Base-by-base conservation (phyloP, 2,113 vertebrate species). In the Pogonocichla stellata region DNA sequence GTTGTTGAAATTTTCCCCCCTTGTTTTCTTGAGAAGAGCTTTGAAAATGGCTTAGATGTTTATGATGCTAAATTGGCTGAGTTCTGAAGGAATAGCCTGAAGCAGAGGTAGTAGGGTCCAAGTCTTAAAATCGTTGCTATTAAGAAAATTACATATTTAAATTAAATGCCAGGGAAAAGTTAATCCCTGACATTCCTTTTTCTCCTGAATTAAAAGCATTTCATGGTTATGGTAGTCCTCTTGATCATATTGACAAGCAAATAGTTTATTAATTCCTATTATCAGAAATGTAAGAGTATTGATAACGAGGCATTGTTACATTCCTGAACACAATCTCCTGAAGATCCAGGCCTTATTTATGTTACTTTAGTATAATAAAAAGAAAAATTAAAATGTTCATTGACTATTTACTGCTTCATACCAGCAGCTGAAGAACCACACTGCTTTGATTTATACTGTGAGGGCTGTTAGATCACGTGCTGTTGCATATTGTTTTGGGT, bases 401-500 rank as follows among this genome's bases (percentile, higher is more conserved):
- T 80, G 7, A 3, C 3, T 12, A 10, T 25, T 12, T 36, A 2
- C 34, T 67, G 28, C 17, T 71, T 79, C 3, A 13, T 40, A 10
- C 33, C 29, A 25, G 23, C 1, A 0, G 4, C 3, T 69, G 17
- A 86, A 71, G 64, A 65, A 23, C 28, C 12, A 6, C 25, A 4
- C 13, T n/a, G 42, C 65, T 67, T 86, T 75, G 31, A 33, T 77
- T 92, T 80, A 15, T 48, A 6, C 9, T 16, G 12, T 45, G 28
- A 50, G 12, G 22, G 7, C 23, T 7, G 2, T 70, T 70, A 66
- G 6, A 10, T 56, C 10, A 9, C 0, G 0, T 48, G 40, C 33
- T 42, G 6, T 56, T 91, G 22, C 8, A 4, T 28, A 14, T 43
- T 45, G 11, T 33, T 88, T 79, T 60, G 65, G 33, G 36, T 19